Percentiles rank a stretch among this genome's conserved stretches.
These are phyloP conservation scores for Rhyzopertha dominica DNA, from an alignment of 1,140 invertebrate species.

Conservation along the genomic window DNA sequence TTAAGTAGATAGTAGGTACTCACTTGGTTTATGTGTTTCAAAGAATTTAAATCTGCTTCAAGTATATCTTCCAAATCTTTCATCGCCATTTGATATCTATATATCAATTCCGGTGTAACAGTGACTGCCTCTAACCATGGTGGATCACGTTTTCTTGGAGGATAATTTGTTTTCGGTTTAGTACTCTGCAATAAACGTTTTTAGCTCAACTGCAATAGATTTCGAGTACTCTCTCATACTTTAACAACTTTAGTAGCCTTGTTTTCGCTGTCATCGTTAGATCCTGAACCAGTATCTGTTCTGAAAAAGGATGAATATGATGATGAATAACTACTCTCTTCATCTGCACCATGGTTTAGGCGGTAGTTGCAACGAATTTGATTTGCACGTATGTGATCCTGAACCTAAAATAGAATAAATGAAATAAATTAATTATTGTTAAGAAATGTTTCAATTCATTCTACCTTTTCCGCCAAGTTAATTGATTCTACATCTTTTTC, in stretches of 20 bases:
- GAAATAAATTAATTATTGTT: no score
- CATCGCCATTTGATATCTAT: conserved; percentile 60
- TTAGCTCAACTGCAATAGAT: conserved; percentile 4
- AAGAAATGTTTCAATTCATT: no score
- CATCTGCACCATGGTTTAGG: conserved; percentile 42
- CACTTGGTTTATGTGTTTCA: conserved; percentile 58
- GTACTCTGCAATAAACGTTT: no score
- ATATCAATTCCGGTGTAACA: conserved; percentile 61
- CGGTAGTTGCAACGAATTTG: no score
- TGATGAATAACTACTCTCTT: conserved; percentile 51
- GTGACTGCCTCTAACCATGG: conserved; percentile 61
- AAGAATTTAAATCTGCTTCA: conserved; percentile 54
- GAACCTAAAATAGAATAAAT: no score
- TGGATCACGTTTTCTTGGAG: conserved; percentile 50
- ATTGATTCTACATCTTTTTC: conserved; percentile 36
- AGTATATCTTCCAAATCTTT: conserved; percentile 61
- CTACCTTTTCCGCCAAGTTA: conserved; percentile 36
- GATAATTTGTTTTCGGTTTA: no score
- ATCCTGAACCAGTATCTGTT: conserved; percentile 46
- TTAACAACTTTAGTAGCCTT: conserved; percentile 29
- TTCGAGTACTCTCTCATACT: conserved; percentile 29
- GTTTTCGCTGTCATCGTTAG: conserved; percentile 39
- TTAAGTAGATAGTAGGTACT: no score
- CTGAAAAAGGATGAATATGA: conserved; percentile 54
- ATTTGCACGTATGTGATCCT: no score